phyloP scores from a whole-genome alignment of 2,888 invertebrate species.

The Carterocephalus palaemon region DNA sequence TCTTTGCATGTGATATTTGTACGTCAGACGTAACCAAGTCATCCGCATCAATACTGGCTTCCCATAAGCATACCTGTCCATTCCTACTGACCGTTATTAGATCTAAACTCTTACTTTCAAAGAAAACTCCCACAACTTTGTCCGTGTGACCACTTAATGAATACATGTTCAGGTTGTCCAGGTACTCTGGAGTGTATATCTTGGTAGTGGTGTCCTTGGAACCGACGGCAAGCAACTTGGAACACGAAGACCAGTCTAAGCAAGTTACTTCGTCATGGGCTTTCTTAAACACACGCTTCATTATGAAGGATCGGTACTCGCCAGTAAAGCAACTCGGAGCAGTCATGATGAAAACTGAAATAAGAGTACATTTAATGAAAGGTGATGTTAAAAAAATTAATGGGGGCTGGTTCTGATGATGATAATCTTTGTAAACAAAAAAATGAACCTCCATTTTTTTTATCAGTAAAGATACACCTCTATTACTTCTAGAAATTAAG shows the following conservation, averaged over 20 bases:
- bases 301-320: conserved; percentile 91
- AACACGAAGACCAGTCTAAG: conserved; percentile 96
- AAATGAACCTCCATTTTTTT: too few species aligned
- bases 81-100: conserved; percentile 90
- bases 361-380: conserved; percentile 32
- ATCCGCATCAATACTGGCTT: conserved; percentile 86
- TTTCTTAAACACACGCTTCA: conserved; percentile 90
- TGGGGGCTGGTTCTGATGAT: background rate
- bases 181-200: conserved; percentile 87
- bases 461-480: too few species aligned
- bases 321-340: conserved; percentile 89
- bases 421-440: too few species aligned
- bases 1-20: conserved; percentile 74
- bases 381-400: background rate
- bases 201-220: conserved; percentile 93
- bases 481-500: too few species aligned
- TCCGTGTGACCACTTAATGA: conserved; percentile 92
- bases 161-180: conserved; percentile 86
- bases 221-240: conserved; percentile 92
- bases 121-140: conserved; percentile 90
- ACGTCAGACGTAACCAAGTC: conserved; percentile 79
- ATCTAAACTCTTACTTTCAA: conserved; percentile 91
- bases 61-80: conserved; percentile 92
- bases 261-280: conserved; percentile 91
- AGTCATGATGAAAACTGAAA: conserved; percentile 88